Conservation (phyloP, 1,140 invertebrate species). For the Brachionus sp. region DNA sequence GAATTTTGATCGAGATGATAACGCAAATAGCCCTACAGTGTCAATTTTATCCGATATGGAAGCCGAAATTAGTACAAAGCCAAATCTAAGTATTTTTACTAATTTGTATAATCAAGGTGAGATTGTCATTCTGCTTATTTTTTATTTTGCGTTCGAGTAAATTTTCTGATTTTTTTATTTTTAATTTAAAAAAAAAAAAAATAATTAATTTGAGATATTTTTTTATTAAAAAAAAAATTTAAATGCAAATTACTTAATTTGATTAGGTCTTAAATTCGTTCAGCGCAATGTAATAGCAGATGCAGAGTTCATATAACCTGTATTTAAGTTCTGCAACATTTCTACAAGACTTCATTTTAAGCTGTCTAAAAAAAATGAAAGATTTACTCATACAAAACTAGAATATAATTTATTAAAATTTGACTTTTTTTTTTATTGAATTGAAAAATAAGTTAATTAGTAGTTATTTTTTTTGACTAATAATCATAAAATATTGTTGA, state of each 20-base stretch:
- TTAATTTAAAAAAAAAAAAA: neutral
- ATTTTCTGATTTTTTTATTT: neutral
- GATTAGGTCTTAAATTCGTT: no score
- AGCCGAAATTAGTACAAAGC: neutral
- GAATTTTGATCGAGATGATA: neutral
- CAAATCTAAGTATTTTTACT: neutral
- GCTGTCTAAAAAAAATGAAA: no score
- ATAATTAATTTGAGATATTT: no score
- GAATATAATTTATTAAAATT: neutral
- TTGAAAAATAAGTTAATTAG: neutral
- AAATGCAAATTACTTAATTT: no score
- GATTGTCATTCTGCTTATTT: neutral
- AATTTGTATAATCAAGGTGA: slow-evolving; percentile 37
- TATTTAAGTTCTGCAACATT: no score
- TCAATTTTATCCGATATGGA: neutral
- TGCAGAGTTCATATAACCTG: no score
- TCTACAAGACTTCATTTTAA: no score
- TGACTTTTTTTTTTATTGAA: neutral
- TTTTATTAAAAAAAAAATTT: no score
- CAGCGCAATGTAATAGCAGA: no score
- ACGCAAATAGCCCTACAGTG: neutral
- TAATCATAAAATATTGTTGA: neutral
- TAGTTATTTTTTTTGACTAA: neutral
- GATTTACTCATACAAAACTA: neutral
- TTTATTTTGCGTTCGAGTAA: neutral